Evolutionary conservation across 1,140 invertebrate genomes (phyloP).

Genomic region (Rhynchophorus ferrugineus): DNA sequence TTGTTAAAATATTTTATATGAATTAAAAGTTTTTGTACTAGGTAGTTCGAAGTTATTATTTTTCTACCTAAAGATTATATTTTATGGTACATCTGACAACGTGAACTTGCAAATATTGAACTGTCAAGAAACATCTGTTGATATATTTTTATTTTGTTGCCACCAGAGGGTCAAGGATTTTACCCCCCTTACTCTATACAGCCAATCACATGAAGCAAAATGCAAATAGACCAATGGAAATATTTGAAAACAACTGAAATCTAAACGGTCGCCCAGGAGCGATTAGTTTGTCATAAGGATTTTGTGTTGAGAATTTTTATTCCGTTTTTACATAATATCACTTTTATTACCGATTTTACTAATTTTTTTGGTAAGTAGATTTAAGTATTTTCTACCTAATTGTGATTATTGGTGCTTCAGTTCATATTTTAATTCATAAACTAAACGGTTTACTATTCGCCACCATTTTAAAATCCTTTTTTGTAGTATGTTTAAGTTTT

Average conservation of each 20-base stretch:
- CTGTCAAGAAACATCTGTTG: conserved; percentile 9
- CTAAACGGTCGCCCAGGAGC: conserved; percentile 25
- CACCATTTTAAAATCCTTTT: neutral
- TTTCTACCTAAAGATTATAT: too few species aligned
- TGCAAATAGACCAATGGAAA: conserved; percentile 16
- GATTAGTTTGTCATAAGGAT: conserved; percentile 27
- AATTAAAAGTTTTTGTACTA: too few species aligned
- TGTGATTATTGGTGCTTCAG: neutral
- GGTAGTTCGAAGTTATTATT: too few species aligned
- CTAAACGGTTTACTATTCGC: conserved; percentile 4
- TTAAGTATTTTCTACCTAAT: neutral
- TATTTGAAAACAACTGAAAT: conserved; percentile 34
- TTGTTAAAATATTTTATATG: too few species aligned
- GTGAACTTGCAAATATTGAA: too few species aligned
- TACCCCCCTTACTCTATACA: conserved; percentile 7
- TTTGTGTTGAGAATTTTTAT: conserved; percentile 25
- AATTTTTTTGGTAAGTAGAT: conserved; percentile 4
- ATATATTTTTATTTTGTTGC: neutral
- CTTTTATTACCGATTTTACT: neutral
- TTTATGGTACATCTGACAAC: too few species aligned
- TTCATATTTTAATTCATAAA: conserved; percentile 14
- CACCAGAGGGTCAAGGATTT: conserved; percentile 1
- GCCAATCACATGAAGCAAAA: conserved; percentile 23
- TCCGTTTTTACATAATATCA: conserved; percentile 13
- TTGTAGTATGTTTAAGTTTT: neutral